phyloP scores from a whole-genome alignment of 2,888 invertebrate species.

The Mylabris sibirica region DNA sequence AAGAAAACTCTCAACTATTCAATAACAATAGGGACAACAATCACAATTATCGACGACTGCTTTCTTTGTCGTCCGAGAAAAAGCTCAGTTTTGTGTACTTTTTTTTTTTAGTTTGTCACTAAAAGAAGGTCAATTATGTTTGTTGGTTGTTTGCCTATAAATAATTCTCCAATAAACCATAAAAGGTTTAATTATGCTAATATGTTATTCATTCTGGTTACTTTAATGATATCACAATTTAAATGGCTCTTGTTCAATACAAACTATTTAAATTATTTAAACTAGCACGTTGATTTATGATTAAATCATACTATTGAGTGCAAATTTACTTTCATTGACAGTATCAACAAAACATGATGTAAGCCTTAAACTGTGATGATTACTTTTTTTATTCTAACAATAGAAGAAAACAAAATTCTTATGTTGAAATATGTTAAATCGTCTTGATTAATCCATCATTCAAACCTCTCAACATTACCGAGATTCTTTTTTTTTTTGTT shows the following conservation, averaged over 20 bases:
- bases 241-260: too few relatives aligned
- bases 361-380: neutral
- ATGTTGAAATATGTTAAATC: neutral
- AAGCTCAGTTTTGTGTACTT: too few relatives aligned
- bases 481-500: conserved; percentile 46
- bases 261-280: neutral
- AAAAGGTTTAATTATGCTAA: neutral
- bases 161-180: neutral
- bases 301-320: neutral
- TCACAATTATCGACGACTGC: neutral
- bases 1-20: neutral
- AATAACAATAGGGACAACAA: neutral
- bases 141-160: neutral
- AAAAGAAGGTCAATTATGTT: too few relatives aligned
- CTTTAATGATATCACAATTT: neutral
- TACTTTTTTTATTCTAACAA: too few relatives aligned
- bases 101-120: too few relatives aligned
- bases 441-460: conserved; percentile 50
- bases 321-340: neutral
- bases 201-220: neutral
- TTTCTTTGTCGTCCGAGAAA: too few relatives aligned
- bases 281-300: neutral
- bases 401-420: neutral
- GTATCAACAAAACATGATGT: neutral
- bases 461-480: conserved; percentile 46